Conservation (phyloP, 2,797 vertebrate genomes). For the Alectoris magna region DNA sequence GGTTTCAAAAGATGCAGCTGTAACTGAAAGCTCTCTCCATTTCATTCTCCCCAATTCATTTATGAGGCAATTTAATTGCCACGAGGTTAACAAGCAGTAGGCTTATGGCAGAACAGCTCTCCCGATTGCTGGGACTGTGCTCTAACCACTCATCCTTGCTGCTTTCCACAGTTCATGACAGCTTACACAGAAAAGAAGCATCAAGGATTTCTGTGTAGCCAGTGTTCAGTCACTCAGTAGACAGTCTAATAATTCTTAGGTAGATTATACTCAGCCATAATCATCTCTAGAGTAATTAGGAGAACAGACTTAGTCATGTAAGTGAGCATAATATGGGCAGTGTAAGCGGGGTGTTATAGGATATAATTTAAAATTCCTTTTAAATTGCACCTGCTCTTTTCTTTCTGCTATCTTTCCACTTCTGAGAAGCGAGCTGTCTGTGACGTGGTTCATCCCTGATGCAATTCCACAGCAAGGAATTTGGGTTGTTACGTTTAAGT, state of each 20-base stretch:
- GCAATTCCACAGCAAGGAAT: conserved; percentile 31
- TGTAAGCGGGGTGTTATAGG: conserved; percentile 20
- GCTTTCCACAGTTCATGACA: background rate
- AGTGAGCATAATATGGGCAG: conserved; percentile 53
- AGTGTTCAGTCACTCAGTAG: conserved; percentile 25
- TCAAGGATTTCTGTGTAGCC: background rate
- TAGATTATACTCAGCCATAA: conserved; percentile 55
- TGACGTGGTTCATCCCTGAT: conserved; percentile 16
- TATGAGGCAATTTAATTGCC: conserved; percentile 1
- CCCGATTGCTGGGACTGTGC: background rate
- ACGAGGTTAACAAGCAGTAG: background rate
- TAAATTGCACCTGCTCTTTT: conserved; percentile 68
- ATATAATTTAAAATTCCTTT: conserved; percentile 47
- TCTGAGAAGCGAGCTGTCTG: conserved; percentile 25
- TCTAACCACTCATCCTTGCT: conserved; percentile 8
- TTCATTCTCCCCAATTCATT: background rate
- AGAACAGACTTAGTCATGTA: conserved; percentile 62
- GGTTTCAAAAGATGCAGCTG: conserved; percentile 26
- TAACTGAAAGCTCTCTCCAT: background rate
- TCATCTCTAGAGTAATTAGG: conserved; percentile 46
- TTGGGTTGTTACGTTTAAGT: conserved; percentile 16
- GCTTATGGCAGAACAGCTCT: background rate
- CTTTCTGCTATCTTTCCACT: background rate
- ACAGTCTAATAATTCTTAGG: conserved; percentile 57
- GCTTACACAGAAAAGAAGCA: conserved; percentile 32